These are phyloP conservation scores for Diachasma alloeum DNA, from an alignment of 1,140 invertebrate species.

Conservation along the genomic window DNA sequence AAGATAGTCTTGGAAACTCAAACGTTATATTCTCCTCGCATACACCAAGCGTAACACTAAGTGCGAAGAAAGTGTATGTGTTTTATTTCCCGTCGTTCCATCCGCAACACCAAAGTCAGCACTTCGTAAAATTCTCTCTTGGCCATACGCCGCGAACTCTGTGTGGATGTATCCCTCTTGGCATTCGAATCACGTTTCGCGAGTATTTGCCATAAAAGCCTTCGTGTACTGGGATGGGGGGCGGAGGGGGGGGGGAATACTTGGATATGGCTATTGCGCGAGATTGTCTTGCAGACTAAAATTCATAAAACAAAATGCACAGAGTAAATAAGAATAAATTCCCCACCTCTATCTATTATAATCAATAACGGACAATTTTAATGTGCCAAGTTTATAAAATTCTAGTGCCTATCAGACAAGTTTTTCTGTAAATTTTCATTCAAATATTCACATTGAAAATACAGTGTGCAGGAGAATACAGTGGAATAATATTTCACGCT, in stretches of 20 bases:
- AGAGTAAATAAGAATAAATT: background rate
- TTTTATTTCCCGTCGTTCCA: constrained; percentile 29
- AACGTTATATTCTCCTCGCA: background rate
- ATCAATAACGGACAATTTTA: too few species aligned
- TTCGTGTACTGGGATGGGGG: background rate
- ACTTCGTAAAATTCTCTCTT: constrained; percentile 37
- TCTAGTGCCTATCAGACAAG: background rate
- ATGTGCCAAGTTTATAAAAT: background rate
- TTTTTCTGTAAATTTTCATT: background rate
- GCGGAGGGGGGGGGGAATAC: background rate
- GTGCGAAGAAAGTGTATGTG: background rate
- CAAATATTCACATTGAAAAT: background rate
- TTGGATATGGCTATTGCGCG: constrained; percentile 21
- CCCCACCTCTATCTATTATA: too few species aligned
- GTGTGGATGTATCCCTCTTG: background rate
- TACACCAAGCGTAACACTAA: background rate
- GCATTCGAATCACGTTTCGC: constrained; percentile 31
- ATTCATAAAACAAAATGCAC: background rate
- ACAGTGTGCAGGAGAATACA: background rate
- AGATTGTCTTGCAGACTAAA: background rate
- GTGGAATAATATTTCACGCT: constrained; percentile 6
- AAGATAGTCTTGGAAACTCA: background rate
- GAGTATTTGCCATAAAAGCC: constrained; percentile 27
- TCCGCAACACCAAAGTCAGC: constrained; percentile 28
- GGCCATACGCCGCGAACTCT: background rate